These are phyloP conservation scores for Automeris io DNA, from an alignment of 2,888 invertebrate species.

Conservation along the genomic window DNA sequence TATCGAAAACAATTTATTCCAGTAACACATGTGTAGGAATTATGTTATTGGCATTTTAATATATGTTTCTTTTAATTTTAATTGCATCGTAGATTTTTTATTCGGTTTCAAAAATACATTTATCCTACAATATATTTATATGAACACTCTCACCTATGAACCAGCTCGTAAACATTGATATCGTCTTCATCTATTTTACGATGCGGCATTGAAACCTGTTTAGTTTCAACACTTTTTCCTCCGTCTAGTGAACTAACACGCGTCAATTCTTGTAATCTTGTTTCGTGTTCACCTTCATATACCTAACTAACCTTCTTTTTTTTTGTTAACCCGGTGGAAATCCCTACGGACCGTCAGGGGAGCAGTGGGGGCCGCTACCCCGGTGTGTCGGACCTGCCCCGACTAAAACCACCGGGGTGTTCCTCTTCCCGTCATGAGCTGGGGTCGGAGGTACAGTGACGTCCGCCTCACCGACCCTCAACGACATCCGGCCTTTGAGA, in stretches of 20 bases:
- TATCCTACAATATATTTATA: constrained; percentile 2
- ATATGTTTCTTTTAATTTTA: not conserved
- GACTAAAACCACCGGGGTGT: too few relatives aligned
- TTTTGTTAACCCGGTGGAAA: too few relatives aligned
- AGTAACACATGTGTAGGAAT: too few relatives aligned
- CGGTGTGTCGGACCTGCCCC: too few relatives aligned
- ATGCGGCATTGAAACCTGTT: constrained; percentile 6
- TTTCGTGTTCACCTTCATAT: not conserved
- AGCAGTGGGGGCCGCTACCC: too few relatives aligned
- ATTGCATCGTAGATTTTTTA: not conserved
- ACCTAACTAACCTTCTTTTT: too few relatives aligned
- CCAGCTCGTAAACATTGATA: constrained; percentile 7
- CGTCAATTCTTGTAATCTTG: not conserved
- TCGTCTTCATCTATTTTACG: constrained; percentile 7
- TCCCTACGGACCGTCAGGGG: too few relatives aligned
- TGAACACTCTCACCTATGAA: constrained; percentile 10
- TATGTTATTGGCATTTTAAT: not conserved
- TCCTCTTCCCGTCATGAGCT: too few relatives aligned
- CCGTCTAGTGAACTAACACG: not conserved
- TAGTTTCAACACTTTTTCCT: constrained; percentile 1
- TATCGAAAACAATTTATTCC: too few relatives aligned
- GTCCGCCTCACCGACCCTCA: too few relatives aligned
- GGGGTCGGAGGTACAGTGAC: too few relatives aligned
- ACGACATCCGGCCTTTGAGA: too few relatives aligned
- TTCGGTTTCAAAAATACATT: not conserved